Conservation (phyloP, 1,140 invertebrate species). For the Prorops nasuta region DNA sequence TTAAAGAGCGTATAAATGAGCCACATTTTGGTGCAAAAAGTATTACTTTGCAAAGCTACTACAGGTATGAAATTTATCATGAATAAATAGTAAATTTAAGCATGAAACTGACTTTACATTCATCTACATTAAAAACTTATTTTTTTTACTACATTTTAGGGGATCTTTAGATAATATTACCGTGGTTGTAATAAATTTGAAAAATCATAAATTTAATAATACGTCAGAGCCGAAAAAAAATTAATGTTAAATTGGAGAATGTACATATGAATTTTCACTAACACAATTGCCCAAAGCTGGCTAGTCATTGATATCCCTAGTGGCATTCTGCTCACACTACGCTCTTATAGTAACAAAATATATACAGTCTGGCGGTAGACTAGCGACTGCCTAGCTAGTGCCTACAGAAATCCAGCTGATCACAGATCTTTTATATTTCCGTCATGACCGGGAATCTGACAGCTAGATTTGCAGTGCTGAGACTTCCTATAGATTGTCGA, state of each 20-base stretch:
- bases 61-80: conserved; percentile 47
- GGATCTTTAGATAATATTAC: conserved; percentile 96
- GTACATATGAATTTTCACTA: conserved; percentile 1
- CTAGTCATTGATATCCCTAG: conserved; percentile 22
- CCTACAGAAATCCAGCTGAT: no score
- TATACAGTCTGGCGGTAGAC: no score
- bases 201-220: conserved; percentile 58
- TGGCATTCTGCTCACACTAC: no score
- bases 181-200: conserved; percentile 87
- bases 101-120: neutral
- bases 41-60: conserved; percentile 85
- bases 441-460: no score
- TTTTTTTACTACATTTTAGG: conserved; percentile 42
- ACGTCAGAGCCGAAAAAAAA: conserved; percentile 26
- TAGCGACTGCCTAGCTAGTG: no score
- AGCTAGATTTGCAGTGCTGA: no score
- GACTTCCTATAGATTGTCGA: no score
- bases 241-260: conserved; percentile 9
- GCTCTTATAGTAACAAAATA: no score
- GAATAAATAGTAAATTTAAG: neutral
- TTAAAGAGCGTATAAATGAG: conserved; percentile 79
- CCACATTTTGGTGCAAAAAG: conserved; percentile 86
- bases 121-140: conserved; percentile 3
- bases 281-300: conserved; percentile 14
- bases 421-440: no score